phyloP scores from a whole-genome alignment of 2,888 invertebrate species.

The Idaea dimidiata region DNA sequence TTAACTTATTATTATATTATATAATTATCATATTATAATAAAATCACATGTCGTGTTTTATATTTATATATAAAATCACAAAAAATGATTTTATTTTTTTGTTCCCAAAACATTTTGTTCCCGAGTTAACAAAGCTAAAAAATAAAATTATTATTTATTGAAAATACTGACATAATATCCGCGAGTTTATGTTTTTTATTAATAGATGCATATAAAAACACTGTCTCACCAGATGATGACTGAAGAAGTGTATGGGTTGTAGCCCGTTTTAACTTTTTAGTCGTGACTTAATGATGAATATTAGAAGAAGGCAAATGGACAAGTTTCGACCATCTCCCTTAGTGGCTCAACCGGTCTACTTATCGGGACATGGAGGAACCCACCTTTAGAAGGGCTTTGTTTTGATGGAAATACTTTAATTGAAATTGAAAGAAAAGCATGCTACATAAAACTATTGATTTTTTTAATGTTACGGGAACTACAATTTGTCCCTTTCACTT shows the following conservation, averaged over 20 bases:
- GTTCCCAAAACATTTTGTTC: constrained; percentile 54
- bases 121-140: constrained; percentile 22
- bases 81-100: constrained; percentile 25
- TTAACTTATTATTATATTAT: constrained; percentile 11
- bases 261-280: no score
- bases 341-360: no score
- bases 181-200: no score
- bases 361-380: no score
- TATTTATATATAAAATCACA: background rate
- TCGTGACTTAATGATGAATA: no score
- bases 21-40: constrained; percentile 8
- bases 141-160: background rate
- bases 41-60: constrained; percentile 2
- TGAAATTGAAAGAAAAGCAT: background rate
- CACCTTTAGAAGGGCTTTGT: background rate
- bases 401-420: background rate
- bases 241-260: no score
- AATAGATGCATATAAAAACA: no score
- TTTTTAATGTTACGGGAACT: background rate
- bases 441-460: background rate
- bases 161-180: background rate
- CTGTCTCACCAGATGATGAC: no score
- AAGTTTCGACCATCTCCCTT: no score
- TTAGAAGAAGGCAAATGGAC: no score
- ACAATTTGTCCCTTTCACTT: background rate